These are phyloP conservation scores for Eulemur mongoz DNA, from an alignment of 2,797 vertebrate genomes.

Conservation along the genomic window DNA sequence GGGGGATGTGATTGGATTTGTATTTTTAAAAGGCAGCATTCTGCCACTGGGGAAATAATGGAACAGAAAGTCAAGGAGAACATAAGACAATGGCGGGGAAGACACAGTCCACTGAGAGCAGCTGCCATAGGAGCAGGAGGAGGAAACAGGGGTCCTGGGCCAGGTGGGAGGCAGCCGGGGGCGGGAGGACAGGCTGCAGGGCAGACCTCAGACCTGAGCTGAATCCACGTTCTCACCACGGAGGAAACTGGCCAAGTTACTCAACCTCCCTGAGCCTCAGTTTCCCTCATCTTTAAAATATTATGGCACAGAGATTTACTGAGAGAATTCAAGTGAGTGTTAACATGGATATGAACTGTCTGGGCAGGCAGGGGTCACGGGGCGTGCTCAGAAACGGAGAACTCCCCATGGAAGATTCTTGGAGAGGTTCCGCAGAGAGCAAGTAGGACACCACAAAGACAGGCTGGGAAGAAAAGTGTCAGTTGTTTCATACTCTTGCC, in stretches of 20 bases:
- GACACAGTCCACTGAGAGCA: neutral
- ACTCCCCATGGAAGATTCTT: neutral
- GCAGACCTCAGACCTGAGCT: neutral
- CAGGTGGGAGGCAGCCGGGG: accelerated
- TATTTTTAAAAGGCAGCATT: neutral
- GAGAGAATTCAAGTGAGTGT: neutral
- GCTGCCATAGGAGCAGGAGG: neutral
- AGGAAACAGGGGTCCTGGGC: accelerated
- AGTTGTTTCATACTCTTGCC: neutral
- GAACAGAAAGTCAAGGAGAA: neutral
- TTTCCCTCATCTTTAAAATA: neutral
- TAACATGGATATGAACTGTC: neutral
- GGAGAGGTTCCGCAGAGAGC: neutral
- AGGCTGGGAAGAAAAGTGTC: neutral
- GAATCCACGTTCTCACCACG: neutral
- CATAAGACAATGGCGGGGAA: neutral
- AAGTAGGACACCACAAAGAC: neutral
- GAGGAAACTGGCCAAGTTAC: neutral
- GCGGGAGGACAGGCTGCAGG: too few relatives aligned
- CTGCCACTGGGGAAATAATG: neutral
- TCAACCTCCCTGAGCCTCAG: neutral
- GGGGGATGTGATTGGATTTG: neutral
- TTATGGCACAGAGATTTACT: neutral
- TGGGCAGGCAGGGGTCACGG: neutral
- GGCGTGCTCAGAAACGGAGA: neutral